Base-by-base conservation (phyloP, 2,888 invertebrate genomes). In the Ectemnius continuus region DNA sequence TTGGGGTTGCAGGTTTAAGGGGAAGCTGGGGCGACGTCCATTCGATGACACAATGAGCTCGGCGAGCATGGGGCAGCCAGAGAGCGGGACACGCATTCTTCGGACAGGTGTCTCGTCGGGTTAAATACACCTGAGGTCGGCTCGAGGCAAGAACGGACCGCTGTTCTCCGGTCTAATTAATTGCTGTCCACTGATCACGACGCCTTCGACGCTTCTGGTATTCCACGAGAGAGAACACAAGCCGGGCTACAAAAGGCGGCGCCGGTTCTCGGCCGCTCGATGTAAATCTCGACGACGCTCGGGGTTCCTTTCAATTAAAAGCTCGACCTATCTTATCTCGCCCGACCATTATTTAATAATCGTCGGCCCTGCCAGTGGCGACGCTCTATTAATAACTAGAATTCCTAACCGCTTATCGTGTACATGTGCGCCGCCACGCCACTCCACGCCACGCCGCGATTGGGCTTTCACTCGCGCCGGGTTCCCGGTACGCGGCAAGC, bases 91-190 rank as follows among this genome's bases (percentile, higher is more conserved):
- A 48, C 57, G 57, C 70, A 63, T 81, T 76, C 75, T 64, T 60
- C 48, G 67, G 36, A 58, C 82, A 82, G 82, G 84, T 82, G 84
- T 73, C 65, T 59, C 67, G 20, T 20, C 74, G 66, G 71, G 72
- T 76, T 69, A 69, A 65, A 56, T 58, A 67, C 64, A 78, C 73
- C 77, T 75, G 58, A 57, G 23, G 61, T 62, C 72, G 14, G 47
- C 26, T 57, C 61, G 28, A 45, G 16, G 57, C n/a, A 14, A 61
- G 63, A 68, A 70, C 26, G 36, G 52, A 45, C 72, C 61, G 70
- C 56, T 59, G 23, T 66, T 60, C n/a, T 64, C 52, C 47, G 68
- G 65, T 57, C 72, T 84, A 82, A 82, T 82, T 82, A 84, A 83
- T 82, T 61, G 73, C 70, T 61, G 71, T 71, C 70, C 73, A 62